Conservation (phyloP, 2,888 invertebrate genomes). For the Petrophora chlorosata region DNA sequence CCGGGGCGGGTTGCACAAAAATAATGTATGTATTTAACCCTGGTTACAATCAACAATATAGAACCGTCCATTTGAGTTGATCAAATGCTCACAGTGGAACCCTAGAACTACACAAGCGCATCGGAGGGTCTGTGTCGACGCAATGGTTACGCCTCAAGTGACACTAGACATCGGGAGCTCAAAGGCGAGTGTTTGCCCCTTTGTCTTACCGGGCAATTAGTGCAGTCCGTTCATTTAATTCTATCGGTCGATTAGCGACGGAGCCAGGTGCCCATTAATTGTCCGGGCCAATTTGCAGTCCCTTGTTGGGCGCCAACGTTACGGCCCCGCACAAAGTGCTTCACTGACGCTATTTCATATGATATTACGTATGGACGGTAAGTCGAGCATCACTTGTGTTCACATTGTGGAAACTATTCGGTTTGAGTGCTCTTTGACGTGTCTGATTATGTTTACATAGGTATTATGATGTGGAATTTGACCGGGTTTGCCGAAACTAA, state of each 20-base stretch:
- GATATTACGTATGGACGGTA: conserved; percentile 42
- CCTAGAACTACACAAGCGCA: conserved; percentile 33
- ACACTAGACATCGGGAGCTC: conserved; percentile 74
- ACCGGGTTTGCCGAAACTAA: neutral
- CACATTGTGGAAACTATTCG: conserved; percentile 33
- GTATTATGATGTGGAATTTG: neutral
- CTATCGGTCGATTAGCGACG: conserved; percentile 82
- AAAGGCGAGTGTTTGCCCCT: conserved; percentile 82
- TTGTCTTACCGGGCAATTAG: conserved; percentile 83
- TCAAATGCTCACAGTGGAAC: neutral
- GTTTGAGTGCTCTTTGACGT: conserved; percentile 28
- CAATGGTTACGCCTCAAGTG: conserved; percentile 74
- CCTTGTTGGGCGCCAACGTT: conserved; percentile 60
- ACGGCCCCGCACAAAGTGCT: conserved; percentile 51
- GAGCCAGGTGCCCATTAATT: conserved; percentile 78
- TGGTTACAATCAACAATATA: conserved; percentile 2
- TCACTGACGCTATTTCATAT: conserved; percentile 44
- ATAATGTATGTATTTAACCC: too few relatives aligned
- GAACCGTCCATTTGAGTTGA: neutral
- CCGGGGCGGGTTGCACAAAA: too few relatives aligned
- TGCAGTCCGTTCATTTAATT: conserved; percentile 82
- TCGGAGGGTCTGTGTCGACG: conserved; percentile 50
- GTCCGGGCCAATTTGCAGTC: conserved; percentile 72
- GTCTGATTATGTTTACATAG: conserved; percentile 16
- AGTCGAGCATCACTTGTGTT: conserved; percentile 43